phyloP scores from a whole-genome alignment of 2,797 vertebrate genomes.

The Gymnoscopelus microlampas region DNA sequence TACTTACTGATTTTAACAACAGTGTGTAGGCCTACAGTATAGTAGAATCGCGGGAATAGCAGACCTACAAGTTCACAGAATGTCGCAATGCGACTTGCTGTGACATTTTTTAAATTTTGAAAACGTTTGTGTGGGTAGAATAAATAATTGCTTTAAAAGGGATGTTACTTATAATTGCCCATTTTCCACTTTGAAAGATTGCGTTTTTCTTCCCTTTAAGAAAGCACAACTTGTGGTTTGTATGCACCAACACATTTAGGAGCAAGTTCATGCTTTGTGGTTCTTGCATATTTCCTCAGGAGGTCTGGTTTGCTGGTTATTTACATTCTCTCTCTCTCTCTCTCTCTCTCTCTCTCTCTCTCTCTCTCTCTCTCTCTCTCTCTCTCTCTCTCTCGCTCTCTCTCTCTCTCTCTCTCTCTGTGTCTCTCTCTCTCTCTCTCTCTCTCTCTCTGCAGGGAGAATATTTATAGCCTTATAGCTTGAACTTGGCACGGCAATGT shows the following conservation, averaged over 20 bases:
- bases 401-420: not conserved
- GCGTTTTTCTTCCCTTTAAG: not conserved
- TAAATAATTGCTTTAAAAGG: too few relatives aligned
- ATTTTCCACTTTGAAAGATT: too few relatives aligned
- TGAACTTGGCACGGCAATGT: constrained; percentile 5
- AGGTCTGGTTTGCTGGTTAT: constrained; percentile 56
- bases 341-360: not conserved
- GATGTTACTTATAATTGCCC: too few relatives aligned
- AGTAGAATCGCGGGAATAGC: too few relatives aligned
- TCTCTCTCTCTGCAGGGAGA: not conserved
- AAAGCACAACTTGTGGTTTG: not conserved
- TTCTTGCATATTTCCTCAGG: constrained; percentile 86
- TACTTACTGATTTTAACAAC: too few relatives aligned
- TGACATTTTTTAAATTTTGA: too few relatives aligned
- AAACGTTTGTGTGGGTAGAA: too few relatives aligned
- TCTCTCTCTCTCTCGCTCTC: constrained; percentile 6
- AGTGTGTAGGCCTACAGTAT: too few relatives aligned
- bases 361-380: constrained; percentile 5
- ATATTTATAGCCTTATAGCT: not conserved
- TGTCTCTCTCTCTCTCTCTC: constrained; percentile 10
- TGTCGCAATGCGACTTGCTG: too few relatives aligned
- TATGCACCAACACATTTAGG: constrained; percentile 53
- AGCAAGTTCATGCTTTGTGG: constrained; percentile 79
- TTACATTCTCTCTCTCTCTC: not conserved
- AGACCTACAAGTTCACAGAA: not conserved